These are phyloP conservation scores for Mythimna albipuncta DNA, from an alignment of 2,888 invertebrate species.

Conservation along the genomic window DNA sequence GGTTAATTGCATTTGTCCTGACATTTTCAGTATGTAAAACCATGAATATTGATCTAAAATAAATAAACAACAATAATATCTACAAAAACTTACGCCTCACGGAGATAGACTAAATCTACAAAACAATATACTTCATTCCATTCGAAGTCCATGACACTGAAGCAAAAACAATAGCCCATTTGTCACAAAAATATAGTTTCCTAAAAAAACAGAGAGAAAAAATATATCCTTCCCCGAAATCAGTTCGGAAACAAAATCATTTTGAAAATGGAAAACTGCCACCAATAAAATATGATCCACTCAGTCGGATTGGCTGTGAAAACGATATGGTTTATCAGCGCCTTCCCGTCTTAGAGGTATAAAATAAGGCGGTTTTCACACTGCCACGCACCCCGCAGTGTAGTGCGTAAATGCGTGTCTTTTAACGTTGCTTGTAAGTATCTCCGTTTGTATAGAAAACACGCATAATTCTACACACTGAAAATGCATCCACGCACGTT, in stretches of 20 bases:
- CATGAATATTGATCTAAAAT: too few species aligned
- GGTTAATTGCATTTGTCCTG: too few species aligned
- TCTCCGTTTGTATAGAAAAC: too few species aligned
- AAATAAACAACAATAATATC: too few species aligned
- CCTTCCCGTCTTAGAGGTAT: slow-evolving; percentile 7
- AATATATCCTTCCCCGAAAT: slow-evolving; percentile 21
- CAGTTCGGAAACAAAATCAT: slow-evolving; percentile 30
- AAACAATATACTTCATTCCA: neutral
- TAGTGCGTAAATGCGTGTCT: too few species aligned
- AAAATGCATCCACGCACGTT: too few species aligned
- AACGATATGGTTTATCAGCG: slow-evolving; percentile 21
- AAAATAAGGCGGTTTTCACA: slow-evolving; percentile 4
- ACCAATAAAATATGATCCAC: slow-evolving; percentile 48
- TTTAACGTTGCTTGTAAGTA: too few species aligned
- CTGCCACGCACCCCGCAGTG: too few species aligned
- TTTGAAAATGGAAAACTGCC: slow-evolving; percentile 1
- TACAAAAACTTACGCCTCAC: too few species aligned
- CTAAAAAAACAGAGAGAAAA: slow-evolving; percentile 17
- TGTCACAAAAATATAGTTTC: slow-evolving; percentile 7
- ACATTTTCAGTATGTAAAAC: too few species aligned
- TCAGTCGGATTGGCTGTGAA: slow-evolving; percentile 42
- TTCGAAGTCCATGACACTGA: neutral
- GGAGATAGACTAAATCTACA: too few species aligned
- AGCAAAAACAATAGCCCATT: neutral
- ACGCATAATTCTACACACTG: too few species aligned